Evolutionary conservation across 2,888 invertebrate genomes (phyloP).

Genomic region (Scaptomyza caliginosa): DNA sequence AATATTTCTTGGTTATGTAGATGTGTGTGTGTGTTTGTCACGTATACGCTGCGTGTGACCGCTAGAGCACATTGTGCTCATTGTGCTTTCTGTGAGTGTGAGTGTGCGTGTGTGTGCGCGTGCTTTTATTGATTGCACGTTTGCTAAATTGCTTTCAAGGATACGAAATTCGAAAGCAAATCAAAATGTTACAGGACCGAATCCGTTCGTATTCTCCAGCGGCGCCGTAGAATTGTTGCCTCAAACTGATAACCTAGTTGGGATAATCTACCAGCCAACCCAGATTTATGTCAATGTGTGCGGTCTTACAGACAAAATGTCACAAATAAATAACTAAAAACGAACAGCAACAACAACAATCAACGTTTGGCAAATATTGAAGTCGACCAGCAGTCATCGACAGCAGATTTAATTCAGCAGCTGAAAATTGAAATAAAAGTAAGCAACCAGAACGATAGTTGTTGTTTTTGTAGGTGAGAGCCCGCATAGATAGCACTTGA

Average conservation of each 20-base stretch:
- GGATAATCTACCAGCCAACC: not conserved
- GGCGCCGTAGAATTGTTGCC: constrained; percentile 47
- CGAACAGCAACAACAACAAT: not conserved
- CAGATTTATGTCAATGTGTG: constrained; percentile 13
- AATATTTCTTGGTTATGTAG: constrained; percentile 19
- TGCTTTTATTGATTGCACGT: constrained; percentile 70
- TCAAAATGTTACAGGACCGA: constrained; percentile 51
- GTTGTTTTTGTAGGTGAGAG: constrained; percentile 17
- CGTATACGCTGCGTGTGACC: constrained; percentile 66
- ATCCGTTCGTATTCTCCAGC: constrained; percentile 29
- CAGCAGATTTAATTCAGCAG: constrained; percentile 39
- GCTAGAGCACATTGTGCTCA: constrained; percentile 9
- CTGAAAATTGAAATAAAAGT: constrained; percentile 56
- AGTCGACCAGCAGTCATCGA: constrained; percentile 6
- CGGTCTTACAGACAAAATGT: constrained; percentile 56
- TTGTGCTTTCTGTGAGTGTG: constrained; percentile 1
- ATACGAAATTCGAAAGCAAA: constrained; percentile 27
- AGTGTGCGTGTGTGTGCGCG: constrained; percentile 15
- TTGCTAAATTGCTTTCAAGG: constrained; percentile 42
- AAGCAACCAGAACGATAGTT: constrained; percentile 43
- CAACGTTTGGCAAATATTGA: constrained; percentile 18
- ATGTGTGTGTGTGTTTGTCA: constrained; percentile 50
- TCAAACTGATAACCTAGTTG: not conserved
- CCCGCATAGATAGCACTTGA: not conserved
- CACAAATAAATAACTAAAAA: constrained; percentile 56